These are phyloP conservation scores for Cheilosia grossa DNA, from an alignment of 2,888 invertebrate species.

Conservation along the genomic window DNA sequence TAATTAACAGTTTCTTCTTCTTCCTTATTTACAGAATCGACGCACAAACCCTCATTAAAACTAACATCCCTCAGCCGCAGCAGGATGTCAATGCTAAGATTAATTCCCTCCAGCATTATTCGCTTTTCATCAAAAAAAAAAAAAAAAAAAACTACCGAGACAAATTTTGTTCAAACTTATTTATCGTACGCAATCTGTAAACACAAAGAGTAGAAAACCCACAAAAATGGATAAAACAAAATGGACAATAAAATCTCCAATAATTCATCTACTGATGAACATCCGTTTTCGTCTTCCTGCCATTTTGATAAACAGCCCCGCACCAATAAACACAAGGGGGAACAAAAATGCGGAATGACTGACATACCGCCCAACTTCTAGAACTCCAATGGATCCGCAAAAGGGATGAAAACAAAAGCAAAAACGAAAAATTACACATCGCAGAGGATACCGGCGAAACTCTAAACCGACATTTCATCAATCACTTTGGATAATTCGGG, in stretches of 20 bases:
- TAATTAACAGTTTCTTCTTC: conserved; percentile 39
- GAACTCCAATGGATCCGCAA: conserved; percentile 8
- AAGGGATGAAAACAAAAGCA: conserved; percentile 26
- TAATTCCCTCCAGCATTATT: conserved; percentile 47
- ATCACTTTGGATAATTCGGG: conserved; percentile 77
- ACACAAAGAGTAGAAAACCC: background rate
- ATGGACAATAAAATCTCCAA: conserved; percentile 68
- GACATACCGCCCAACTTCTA: conserved; percentile 35
- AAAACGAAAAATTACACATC: conserved; percentile 57
- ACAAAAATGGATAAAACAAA: conserved; percentile 47
- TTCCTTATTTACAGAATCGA: background rate
- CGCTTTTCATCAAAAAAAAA: conserved; percentile 17
- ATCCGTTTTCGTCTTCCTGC: conserved; percentile 61
- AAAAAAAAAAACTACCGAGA: conserved; percentile 10
- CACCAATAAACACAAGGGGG: conserved; percentile 32
- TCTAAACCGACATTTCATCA: conserved; percentile 77
- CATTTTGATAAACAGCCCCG: conserved; percentile 68
- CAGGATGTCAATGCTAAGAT: conserved; percentile 39
- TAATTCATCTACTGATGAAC: conserved; percentile 73
- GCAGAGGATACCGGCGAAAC: conserved; percentile 69
- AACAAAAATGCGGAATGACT: conserved; percentile 32
- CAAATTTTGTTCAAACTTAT: conserved; percentile 41
- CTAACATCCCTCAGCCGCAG: conserved; percentile 6
- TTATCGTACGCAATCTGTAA: conserved; percentile 12
- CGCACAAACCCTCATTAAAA: conserved; percentile 19